phyloP scores from a whole-genome alignment of 1,140 invertebrate species.

The Pemphigus obesinymphae region DNA sequence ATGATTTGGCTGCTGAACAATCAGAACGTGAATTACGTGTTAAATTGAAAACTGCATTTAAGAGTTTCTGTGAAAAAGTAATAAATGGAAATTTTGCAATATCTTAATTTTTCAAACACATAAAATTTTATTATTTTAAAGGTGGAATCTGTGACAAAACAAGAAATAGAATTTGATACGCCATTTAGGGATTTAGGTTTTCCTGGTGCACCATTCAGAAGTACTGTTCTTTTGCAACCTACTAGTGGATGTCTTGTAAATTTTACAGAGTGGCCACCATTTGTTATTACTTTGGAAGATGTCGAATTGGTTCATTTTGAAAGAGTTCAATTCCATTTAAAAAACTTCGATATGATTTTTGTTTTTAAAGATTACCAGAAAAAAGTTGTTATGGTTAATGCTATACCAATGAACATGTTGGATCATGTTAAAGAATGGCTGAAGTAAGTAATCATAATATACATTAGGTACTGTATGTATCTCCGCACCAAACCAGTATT shows the following conservation, averaged over 20 bases:
- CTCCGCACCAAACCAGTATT: no score
- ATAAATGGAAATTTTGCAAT: background rate
- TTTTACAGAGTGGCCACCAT: constrained; percentile 98
- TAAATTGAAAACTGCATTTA: constrained; percentile 95
- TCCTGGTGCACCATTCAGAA: constrained; percentile 94
- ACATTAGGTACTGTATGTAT: no score
- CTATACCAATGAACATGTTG: constrained; percentile 96
- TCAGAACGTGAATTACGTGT: constrained; percentile 93
- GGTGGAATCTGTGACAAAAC: constrained; percentile 93
- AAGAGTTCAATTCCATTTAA: constrained; percentile 95
- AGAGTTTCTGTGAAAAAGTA: constrained; percentile 94
- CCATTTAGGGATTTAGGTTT: constrained; percentile 97
- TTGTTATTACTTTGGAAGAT: constrained; percentile 96
- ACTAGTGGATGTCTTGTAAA: constrained; percentile 95
- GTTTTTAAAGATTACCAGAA: constrained; percentile 97
- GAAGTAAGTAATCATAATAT: constrained; percentile 72
- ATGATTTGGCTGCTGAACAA: constrained; percentile 97
- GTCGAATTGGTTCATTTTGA: constrained; percentile 98
- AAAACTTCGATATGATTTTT: constrained; percentile 99
- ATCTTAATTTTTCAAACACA: background rate
- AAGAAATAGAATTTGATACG: constrained; percentile 96
- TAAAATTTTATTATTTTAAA: constrained; percentile 46
- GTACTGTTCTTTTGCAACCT: constrained; percentile 92
- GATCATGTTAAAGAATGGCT: constrained; percentile 99
- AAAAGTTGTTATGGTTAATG: constrained; percentile 93